Evolutionary conservation across 2,113 vertebrate species (phyloP).

Genomic region (Peromyscus polionotus): DNA sequence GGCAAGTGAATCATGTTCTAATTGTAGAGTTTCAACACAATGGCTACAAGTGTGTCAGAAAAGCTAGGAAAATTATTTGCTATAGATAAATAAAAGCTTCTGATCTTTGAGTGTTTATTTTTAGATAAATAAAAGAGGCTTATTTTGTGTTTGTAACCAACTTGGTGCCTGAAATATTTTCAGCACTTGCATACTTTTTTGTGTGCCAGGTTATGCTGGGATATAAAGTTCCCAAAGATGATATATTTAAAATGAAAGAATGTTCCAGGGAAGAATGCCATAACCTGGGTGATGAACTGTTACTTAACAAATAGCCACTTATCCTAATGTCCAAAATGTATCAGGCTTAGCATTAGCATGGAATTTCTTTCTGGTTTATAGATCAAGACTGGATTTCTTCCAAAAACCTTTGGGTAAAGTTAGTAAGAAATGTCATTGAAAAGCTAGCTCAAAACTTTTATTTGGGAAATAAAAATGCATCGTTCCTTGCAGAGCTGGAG

Average conservation of each 20-base stretch:
- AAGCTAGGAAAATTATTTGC: slow-evolving; percentile 53
- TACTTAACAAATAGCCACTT: slow-evolving; percentile 62
- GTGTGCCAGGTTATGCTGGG: slow-evolving; percentile 45
- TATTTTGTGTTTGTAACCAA: slow-evolving; percentile 67
- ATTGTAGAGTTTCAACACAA: slow-evolving; percentile 74
- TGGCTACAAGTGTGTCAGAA: slow-evolving; percentile 64
- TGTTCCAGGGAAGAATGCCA: background rate
- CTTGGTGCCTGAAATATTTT: slow-evolving; percentile 58
- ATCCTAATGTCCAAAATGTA: background rate
- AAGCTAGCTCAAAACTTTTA: slow-evolving; percentile 16
- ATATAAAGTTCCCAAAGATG: slow-evolving; percentile 48
- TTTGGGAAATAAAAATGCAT: background rate
- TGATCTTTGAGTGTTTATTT: slow-evolving; percentile 76
- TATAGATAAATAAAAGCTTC: slow-evolving; percentile 61
- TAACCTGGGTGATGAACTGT: slow-evolving; percentile 52
- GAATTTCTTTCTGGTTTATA: slow-evolving; percentile 68
- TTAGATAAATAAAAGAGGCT: slow-evolving; percentile 71
- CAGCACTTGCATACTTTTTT: slow-evolving; percentile 26
- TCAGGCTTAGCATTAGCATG: slow-evolving; percentile 45
- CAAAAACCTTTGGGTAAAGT: slow-evolving; percentile 54
- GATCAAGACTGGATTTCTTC: slow-evolving; percentile 41
- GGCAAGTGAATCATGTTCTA: slow-evolving; percentile 76
- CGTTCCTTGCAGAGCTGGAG: background rate
- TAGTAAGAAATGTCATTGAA: slow-evolving; percentile 1
- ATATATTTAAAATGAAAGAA: slow-evolving; percentile 61